phyloP scores from a whole-genome alignment of 2,797 vertebrate genomes.

The Poliocrania exsul region DNA sequence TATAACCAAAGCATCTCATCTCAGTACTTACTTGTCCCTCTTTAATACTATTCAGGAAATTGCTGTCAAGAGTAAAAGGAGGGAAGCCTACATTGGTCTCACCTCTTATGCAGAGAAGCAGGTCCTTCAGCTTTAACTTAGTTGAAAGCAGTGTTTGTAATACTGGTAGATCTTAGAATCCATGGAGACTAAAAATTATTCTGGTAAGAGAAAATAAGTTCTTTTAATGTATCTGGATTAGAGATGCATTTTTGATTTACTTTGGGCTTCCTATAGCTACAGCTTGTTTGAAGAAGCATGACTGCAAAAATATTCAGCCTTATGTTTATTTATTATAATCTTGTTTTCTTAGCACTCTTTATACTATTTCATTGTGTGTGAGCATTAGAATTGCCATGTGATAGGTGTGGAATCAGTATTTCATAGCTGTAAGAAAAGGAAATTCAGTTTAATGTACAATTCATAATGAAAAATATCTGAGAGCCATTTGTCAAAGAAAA shows the following conservation, averaged over 20 bases:
- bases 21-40: not conserved
- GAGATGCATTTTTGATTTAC: not conserved
- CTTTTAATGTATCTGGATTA: not conserved
- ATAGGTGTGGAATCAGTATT: not conserved
- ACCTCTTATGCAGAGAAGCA: not conserved
- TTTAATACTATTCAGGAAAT: not conserved
- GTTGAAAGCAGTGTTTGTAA: not conserved
- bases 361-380: not conserved
- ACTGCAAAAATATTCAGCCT: constrained; percentile 15
- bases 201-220: not conserved
- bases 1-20: not conserved
- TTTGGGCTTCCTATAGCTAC: not conserved
- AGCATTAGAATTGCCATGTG: not conserved
- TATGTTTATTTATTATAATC: constrained; percentile 48
- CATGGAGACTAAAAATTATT: not conserved
- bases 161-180: not conserved
- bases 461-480: constrained; percentile 41
- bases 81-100: not conserved
- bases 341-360: constrained; percentile 38
- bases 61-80: not conserved
- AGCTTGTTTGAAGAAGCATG: not conserved
- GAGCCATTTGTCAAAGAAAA: constrained; percentile 46
- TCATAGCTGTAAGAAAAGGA: constrained; percentile 1
- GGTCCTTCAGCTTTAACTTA: not conserved
- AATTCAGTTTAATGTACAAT: constrained; percentile 39